Conservation (phyloP, 1,140 invertebrate genomes). For the Drosophila biarmipes region DNA sequence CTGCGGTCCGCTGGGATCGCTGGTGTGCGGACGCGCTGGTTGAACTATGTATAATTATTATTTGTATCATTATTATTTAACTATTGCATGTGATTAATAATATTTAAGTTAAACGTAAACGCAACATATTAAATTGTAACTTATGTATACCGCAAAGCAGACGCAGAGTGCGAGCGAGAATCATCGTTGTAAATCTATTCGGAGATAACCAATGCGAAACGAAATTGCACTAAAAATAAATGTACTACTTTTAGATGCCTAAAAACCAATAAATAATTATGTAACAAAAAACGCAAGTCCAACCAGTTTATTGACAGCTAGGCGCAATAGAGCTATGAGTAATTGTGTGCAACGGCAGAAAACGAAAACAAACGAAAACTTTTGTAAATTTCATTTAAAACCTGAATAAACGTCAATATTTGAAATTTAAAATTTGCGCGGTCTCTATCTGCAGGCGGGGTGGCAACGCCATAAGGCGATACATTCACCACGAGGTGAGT, state of each 20-base stretch:
- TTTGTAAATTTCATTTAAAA: conserved; percentile 72
- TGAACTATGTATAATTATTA: conserved; percentile 79
- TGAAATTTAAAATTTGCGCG: conserved; percentile 54
- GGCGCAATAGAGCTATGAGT: conserved; percentile 33
- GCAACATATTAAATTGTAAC: conserved; percentile 80
- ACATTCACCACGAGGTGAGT: background rate
- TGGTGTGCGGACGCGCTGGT: conserved; percentile 39
- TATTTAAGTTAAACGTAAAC: conserved; percentile 82
- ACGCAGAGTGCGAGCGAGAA: conserved; percentile 23
- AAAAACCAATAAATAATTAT: conserved; percentile 73
- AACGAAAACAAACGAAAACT: conserved; percentile 27
- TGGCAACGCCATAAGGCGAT: background rate
- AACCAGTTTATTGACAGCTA: conserved; percentile 53
- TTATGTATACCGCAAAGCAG: conserved; percentile 75
- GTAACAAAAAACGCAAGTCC: conserved; percentile 62
- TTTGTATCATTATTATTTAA: conserved; percentile 81
- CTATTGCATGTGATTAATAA: conserved; percentile 83
- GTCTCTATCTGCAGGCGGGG: too few relatives aligned
- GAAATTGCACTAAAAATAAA: conserved; percentile 69
- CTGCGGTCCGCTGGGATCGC: conserved; percentile 5
- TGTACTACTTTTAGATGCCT: conserved; percentile 79
- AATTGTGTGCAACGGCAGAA: conserved; percentile 39
- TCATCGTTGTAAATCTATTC: conserved; percentile 52
- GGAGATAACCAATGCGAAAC: conserved; percentile 48
- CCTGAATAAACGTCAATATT: conserved; percentile 69